These are phyloP conservation scores for Argyrosomus regius DNA, from an alignment of 2,797 vertebrate genomes.

Conservation along the genomic window DNA sequence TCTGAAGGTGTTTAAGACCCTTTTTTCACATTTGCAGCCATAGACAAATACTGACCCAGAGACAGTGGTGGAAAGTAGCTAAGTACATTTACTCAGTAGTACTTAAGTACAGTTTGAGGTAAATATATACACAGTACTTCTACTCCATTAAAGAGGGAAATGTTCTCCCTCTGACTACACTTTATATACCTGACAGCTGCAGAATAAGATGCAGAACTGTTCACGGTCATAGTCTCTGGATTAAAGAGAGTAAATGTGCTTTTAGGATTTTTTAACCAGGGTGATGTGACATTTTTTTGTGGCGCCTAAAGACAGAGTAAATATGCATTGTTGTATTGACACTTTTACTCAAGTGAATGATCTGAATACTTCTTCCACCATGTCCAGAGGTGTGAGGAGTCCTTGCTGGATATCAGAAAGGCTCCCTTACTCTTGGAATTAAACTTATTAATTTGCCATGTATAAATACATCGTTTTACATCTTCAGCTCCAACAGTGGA, in stretches of 20 bases:
- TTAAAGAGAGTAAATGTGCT: background rate
- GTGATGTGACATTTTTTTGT: too few relatives aligned
- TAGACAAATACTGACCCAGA: conserved; percentile 6
- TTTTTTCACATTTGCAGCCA: conserved; percentile 29
- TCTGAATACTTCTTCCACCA: background rate
- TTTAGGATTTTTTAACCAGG: background rate
- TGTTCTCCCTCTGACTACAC: background rate
- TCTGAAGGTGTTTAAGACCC: conserved; percentile 25
- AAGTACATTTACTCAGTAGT: background rate
- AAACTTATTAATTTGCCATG: background rate
- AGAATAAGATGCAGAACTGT: background rate
- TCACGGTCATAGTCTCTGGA: background rate
- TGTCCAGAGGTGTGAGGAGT: background rate
- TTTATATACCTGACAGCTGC: background rate
- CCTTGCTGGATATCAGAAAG: background rate
- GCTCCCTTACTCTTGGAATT: conserved; percentile 30
- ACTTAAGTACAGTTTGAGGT: background rate
- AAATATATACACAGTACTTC: background rate
- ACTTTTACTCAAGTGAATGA: background rate
- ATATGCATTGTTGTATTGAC: background rate
- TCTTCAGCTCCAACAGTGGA: conserved; percentile 6
- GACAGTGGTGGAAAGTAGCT: background rate
- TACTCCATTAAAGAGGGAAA: background rate
- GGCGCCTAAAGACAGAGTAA: background rate
- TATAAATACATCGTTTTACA: background rate